These are phyloP conservation scores for Drosophila gaucha DNA, from an alignment of 2,888 invertebrate genomes.

Conservation along the genomic window DNA sequence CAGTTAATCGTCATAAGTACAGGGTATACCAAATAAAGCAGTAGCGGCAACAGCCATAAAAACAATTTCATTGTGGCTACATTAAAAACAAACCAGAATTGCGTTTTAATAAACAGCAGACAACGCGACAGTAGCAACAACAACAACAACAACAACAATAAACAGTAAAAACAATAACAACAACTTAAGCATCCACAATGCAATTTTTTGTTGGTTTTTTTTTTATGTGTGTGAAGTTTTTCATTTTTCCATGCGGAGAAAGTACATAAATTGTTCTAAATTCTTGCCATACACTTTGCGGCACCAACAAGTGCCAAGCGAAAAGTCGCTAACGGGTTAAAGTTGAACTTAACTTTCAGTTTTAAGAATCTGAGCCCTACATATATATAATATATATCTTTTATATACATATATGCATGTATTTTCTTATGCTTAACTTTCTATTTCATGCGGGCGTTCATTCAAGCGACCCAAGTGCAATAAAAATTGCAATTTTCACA, in stretches of 20 bases:
- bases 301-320: slow-evolving; percentile 9
- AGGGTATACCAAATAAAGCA: background rate
- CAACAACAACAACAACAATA: slow-evolving; percentile 19
- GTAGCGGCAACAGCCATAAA: slow-evolving; percentile 40
- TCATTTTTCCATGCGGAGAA: slow-evolving; percentile 52
- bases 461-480: slow-evolving; percentile 54
- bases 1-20: background rate
- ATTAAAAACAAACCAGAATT: slow-evolving; percentile 65
- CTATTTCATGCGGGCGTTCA: slow-evolving; percentile 73
- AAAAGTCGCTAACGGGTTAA: slow-evolving; percentile 27
- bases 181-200: slow-evolving; percentile 27
- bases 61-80: slow-evolving; percentile 60
- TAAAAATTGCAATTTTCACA: slow-evolving; percentile 71
- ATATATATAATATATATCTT: background rate
- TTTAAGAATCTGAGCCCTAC: slow-evolving; percentile 37
- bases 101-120: slow-evolving; percentile 70
- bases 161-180: slow-evolving; percentile 34
- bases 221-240: slow-evolving; percentile 67
- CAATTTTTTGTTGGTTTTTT: slow-evolving; percentile 1
- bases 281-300: slow-evolving; percentile 49
- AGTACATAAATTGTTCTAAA: slow-evolving; percentile 70
- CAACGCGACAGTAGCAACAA: slow-evolving; percentile 24
- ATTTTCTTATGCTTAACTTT: slow-evolving; percentile 43
- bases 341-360: slow-evolving; percentile 62
- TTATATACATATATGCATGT: background rate